Base-by-base conservation (phyloP, 1,140 invertebrate species). In the Ectropis grisescens region DNA sequence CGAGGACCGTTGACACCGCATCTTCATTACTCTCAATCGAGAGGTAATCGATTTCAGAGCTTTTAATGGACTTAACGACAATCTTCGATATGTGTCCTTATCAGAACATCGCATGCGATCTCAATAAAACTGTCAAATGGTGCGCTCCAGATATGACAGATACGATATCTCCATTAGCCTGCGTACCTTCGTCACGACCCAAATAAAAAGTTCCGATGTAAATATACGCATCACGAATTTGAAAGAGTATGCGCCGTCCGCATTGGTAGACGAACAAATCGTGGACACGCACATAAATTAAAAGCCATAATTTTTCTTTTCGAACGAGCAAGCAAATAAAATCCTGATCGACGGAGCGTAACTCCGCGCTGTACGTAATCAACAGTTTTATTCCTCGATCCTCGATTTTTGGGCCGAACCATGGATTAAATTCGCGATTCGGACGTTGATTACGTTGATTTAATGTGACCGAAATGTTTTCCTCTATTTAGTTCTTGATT, bases 301-400 rank as follows among this genome's bases (percentile, higher is more conserved):
- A 70, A 76, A 61, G 66, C 62, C 57, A 64, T 80, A 65, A 75
- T 72, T 76, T 80, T 76, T 76, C 61, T 75, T 75, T 70, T 64
- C 58, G 58, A 67, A 71, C 49, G 62, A 58, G 42, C 59, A 56
- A 64, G 62, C 65, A 67, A 76, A 76, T 76, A 69, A 80, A 75
- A 76, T 72, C 61, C 55, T 60, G 58, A 68, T 67, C 62, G 64
- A 65, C 70, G 71, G 16, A 76, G 70, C 71, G 67, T 75, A 75
- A 75, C 51, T 62, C 59, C 46, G 60, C 62, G 52, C 59, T 60
- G 65, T 57, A 64, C 58, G 67, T 66, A 75, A 72, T 76, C 70
- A 76, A 72, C 71, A 68, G 59, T 75, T 75, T 69, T 70, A 75
- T 75, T 69, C 55, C 58, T 56, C 60, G 59, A 71, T 69, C 55